Conservation (phyloP, 2,113 vertebrate genomes). For the Halichoeres trimaculatus region DNA sequence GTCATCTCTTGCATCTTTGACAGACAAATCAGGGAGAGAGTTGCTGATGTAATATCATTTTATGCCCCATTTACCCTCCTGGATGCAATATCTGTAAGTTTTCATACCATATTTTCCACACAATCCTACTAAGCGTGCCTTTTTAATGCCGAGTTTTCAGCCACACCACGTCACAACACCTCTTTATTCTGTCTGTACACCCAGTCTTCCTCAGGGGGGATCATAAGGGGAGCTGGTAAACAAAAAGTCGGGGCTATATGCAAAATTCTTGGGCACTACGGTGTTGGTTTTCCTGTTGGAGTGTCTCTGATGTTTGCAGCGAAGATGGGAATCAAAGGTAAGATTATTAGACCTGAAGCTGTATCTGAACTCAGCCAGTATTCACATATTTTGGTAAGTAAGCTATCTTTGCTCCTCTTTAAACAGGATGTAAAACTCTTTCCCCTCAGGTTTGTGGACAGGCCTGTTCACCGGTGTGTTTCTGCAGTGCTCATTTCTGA, state of each 20-base stretch:
- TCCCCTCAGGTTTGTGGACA: slow-evolving; percentile 87
- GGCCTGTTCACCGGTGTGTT: slow-evolving; percentile 83
- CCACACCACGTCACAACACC: neutral
- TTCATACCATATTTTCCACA: neutral
- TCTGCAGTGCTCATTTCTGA: slow-evolving; percentile 83
- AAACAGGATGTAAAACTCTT: slow-evolving; percentile 15
- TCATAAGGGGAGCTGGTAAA: slow-evolving; percentile 87
- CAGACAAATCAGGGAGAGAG: slow-evolving; percentile 76
- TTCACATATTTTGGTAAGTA: no score
- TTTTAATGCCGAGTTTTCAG: neutral
- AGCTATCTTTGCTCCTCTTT: neutral
- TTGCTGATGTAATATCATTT: slow-evolving; percentile 66
- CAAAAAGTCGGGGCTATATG: slow-evolving; percentile 87
- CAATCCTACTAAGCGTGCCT: neutral
- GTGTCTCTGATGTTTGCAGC: slow-evolving; percentile 86
- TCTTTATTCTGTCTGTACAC: slow-evolving; percentile 4
- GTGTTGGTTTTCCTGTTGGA: slow-evolving; percentile 84
- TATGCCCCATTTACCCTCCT: slow-evolving; percentile 76
- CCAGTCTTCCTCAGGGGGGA: slow-evolving; percentile 78
- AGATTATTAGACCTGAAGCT: neutral
- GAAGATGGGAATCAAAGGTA: slow-evolving; percentile 87
- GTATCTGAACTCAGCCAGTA: neutral
- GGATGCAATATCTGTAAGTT: slow-evolving; percentile 73
- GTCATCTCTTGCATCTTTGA: neutral
- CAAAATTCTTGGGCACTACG: slow-evolving; percentile 82